Conservation (phyloP, 2,797 vertebrate species). For the Leptatherina wallacei region DNA sequence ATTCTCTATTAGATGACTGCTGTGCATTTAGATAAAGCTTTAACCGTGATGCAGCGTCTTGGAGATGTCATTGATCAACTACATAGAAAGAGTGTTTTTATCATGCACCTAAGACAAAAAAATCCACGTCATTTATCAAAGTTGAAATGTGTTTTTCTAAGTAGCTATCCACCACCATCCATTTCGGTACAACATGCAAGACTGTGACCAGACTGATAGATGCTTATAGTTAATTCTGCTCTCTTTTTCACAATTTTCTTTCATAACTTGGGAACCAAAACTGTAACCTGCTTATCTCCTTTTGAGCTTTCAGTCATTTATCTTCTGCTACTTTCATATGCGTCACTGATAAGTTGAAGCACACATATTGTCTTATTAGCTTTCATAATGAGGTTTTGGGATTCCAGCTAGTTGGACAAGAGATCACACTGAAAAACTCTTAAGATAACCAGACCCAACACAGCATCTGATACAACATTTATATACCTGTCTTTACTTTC, state of each 20-base stretch:
- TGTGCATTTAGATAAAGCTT: neutral
- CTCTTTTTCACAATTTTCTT: neutral
- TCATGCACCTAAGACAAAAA: neutral
- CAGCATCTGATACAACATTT: neutral
- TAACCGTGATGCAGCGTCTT: neutral
- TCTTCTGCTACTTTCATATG: neutral
- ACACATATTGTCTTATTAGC: neutral
- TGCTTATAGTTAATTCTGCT: neutral
- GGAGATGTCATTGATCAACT: neutral
- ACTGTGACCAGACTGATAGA: neutral
- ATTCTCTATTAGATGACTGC: neutral
- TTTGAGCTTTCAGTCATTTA: neutral
- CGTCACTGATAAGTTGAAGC: neutral
- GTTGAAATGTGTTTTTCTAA: neutral
- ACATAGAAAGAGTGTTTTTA: neutral
- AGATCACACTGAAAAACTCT: neutral
- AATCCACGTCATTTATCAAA: neutral
- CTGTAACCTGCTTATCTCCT: neutral
- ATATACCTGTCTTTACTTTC: slow-evolving; percentile 11
- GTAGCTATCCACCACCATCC: neutral
- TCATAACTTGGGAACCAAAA: neutral
- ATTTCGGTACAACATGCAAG: neutral
- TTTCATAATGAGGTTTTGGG: neutral
- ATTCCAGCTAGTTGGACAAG: neutral
- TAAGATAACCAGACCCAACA: neutral